Conservation (phyloP, 2,888 invertebrate genomes). For the Ramazzottius varieornatus region DNA sequence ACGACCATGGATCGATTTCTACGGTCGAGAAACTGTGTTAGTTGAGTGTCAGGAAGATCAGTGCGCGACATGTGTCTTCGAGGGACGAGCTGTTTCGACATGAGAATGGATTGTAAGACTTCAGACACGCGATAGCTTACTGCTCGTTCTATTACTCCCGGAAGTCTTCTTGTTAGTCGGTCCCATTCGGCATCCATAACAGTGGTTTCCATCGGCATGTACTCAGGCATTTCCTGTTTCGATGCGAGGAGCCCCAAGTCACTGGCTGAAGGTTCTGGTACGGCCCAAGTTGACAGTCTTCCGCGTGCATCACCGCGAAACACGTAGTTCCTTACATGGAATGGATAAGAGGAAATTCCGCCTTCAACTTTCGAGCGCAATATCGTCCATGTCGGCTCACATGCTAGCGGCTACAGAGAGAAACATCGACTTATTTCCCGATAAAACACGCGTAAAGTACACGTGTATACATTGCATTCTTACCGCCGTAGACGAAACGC, state of each 20-base stretch:
- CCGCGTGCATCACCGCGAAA: constrained; percentile 76
- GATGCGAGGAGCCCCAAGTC: constrained; percentile 34
- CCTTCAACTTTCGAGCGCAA: constrained; percentile 33
- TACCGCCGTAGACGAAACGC: neutral
- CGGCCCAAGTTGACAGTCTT: constrained; percentile 58
- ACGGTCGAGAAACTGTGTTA: too few relatives aligned
- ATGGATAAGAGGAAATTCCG: constrained; percentile 8
- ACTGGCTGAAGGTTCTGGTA: constrained; percentile 49
- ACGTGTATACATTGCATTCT: too few relatives aligned
- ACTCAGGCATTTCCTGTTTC: constrained; percentile 23
- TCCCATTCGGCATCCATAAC: constrained; percentile 4
- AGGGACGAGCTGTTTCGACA: too few relatives aligned
- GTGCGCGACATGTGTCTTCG: too few relatives aligned
- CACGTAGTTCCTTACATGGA: constrained; percentile 36
- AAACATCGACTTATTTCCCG: neutral
- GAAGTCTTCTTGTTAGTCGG: constrained; percentile 4
- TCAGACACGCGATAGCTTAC: too few relatives aligned
- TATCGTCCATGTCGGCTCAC: constrained; percentile 68
- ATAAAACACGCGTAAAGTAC: too few relatives aligned
- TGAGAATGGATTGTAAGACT: too few relatives aligned
- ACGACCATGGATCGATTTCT: too few relatives aligned
- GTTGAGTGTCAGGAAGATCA: too few relatives aligned
- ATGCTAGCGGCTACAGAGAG: constrained; percentile 44
- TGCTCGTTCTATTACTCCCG: constrained; percentile 1
- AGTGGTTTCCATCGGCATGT: neutral